These are phyloP conservation scores for Chironomus tentans DNA, from an alignment of 2,888 invertebrate species.

Conservation along the genomic window DNA sequence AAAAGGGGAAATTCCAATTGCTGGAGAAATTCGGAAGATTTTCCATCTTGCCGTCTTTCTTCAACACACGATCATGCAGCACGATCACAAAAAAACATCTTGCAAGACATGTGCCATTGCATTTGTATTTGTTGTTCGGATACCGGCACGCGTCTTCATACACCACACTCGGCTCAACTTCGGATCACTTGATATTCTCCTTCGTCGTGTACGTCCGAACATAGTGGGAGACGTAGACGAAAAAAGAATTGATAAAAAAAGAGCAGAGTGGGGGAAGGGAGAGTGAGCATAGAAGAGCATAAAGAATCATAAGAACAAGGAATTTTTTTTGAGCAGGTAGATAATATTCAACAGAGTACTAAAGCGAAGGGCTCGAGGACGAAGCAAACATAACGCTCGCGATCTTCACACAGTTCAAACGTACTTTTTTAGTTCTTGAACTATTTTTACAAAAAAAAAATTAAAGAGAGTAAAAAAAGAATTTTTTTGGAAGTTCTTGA, in stretches of 20 bases:
- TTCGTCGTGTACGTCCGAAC: neutral
- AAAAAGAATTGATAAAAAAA: neutral
- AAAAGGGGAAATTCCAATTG: neutral
- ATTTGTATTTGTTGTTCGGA: neutral
- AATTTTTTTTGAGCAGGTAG: constrained; percentile 23
- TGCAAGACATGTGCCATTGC: neutral
- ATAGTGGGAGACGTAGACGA: neutral
- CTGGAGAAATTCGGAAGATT: neutral
- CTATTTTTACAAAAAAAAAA: constrained; percentile 14
- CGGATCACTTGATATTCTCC: constrained; percentile 1
- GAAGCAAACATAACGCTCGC: constrained; percentile 47
- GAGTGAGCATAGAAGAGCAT: neutral
- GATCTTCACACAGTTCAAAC: constrained; percentile 42
- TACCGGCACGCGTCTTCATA: constrained; percentile 23
- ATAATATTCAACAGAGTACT: constrained; percentile 20
- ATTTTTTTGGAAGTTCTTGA: constrained; percentile 1
- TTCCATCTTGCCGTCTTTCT: constrained; percentile 8
- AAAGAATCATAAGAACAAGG: constrained; percentile 3
- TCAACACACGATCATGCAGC: constrained; percentile 9
- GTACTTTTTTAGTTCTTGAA: constrained; percentile 23
- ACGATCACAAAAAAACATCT: neutral
- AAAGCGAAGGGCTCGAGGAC: constrained; percentile 41
- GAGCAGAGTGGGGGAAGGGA: neutral
- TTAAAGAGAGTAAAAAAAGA: neutral
- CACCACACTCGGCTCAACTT: neutral